Evolutionary conservation across 1,140 invertebrate genomes (phyloP), one percentile per base, ranked within the genome.

Genomic region (Caenorhabditis remanei): DNA sequence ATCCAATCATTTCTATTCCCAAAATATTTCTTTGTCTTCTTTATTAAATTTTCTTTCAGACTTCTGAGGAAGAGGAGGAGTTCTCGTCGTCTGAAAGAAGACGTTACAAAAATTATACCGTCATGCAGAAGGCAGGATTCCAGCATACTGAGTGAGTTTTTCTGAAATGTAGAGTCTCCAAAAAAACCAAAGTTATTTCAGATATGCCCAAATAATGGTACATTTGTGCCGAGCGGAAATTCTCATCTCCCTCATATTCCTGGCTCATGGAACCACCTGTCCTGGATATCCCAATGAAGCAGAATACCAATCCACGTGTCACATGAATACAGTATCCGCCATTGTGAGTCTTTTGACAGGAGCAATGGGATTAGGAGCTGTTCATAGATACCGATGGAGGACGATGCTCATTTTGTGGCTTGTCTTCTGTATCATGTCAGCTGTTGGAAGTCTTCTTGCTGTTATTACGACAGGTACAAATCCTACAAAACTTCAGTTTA

Each of bases 361-460:
- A 56, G 91, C 90, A 40, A 61, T 91, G 41, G 91, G 91, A 24
- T 46, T 92, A 32, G 91, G 91, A 9, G 92, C 91, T 55, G 91
- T 92, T 21, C 87, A 92, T 84, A 87, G 91, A 88, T 91, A 90
- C 67, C 89, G 91, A 16, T 92, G 90, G 91, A 87, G 87, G 61
- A 92, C 88, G 6, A 92, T 91, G 90, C 89, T 91, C n/a, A 89
- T 91, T 32, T 88, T 91, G 89, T 91, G 91, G 91, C 89, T 91
- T 4, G 91, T 90, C 32, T 91, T 87, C 86, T 92, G 90, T 71
- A 92, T 92, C 43, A 92, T 92, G 87, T 92, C 91, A 6, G 90
- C 91, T n/a, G 91, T 92, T 3, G 91, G 92, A 2, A 92, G 92
- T 79, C 79, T 92, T 2, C 86, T 92, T 7, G 90, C 91, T 50